Percentiles rank a stretch among this genome's conserved stretches.
Evolutionary conservation across 2,113 vertebrate genomes (phyloP).

Genomic region (Brachypteracias leptosomus): DNA sequence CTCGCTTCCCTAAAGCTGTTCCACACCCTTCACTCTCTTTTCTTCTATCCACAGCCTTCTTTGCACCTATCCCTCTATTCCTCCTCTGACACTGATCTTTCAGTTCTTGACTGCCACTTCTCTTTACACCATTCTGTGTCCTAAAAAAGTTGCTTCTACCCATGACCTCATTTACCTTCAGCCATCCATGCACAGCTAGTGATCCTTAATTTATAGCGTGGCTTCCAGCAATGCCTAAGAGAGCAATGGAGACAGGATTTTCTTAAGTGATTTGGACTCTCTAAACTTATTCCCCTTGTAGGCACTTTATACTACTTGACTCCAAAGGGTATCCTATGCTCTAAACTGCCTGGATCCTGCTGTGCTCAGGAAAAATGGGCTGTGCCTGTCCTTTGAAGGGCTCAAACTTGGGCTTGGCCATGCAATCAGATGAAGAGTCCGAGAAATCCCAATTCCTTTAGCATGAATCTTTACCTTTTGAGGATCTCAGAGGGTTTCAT

Average conservation of each 20-base stretch:
- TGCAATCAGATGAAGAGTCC: not conserved
- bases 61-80: not conserved
- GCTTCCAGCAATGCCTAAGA: not conserved
- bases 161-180: not conserved
- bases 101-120: not conserved
- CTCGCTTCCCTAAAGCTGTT: not conserved
- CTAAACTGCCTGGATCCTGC: not conserved
- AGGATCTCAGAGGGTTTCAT: not conserved
- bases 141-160: not conserved
- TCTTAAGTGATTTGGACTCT: not conserved
- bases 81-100: not conserved
- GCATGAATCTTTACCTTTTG: not conserved
- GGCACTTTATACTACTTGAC: not conserved
- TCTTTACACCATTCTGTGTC: not conserved
- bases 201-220: not conserved
- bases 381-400: not conserved
- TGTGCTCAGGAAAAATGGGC: not conserved
- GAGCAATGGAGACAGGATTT: not conserved
- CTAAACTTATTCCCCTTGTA: not conserved
- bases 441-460: not conserved
- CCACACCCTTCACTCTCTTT: not conserved
- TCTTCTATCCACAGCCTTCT: not conserved
- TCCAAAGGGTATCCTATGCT: not conserved
- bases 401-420: not conserved
- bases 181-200: not conserved